Base-by-base conservation (phyloP, 2,113 vertebrate genomes). In the Chloropsis hardwickii region DNA sequence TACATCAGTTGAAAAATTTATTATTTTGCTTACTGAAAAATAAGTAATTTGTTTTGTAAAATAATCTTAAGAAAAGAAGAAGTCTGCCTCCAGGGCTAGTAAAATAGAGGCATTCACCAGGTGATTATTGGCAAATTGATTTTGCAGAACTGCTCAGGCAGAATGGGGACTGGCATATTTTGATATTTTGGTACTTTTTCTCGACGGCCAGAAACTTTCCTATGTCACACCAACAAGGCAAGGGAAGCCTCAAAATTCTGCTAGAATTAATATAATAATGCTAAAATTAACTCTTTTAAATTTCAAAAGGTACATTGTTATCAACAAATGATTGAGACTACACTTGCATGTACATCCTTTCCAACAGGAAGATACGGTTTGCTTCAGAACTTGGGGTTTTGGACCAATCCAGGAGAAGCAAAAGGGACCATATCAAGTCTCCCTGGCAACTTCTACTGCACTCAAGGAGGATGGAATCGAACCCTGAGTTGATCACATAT, bases 351-450 rank as follows among this genome's bases (percentile, higher is more conserved):
- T 31, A 13, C 20, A 10, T 37, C 17, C 7, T 45, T 72, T 37
- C 27, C 33, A 45, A 31, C 1, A 0, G 33, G 22, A 53, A 72
- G 27, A 45, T 44, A 37, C 0, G 1, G 6, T 37, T 35, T 53
- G 7, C 13, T 61, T 51, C 39, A 53, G 33, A 83, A 62, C 11
- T 17, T 44, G 21, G 5, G 15, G 8, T 22, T 44, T 62, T 72
- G 17, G 22, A 37, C 11, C 16, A 37, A 17, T 37, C 9, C 33
- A 37, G 60, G 11, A 51, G 56, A 37, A 61, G 25, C 12, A 12
- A 29, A 44, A 51, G 45, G 8, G 14, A 51, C 17, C 13, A 14
- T 25, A 31, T 44, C 13, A 31, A 37, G 13, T 29, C 8, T 9
- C 39, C 13, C 17, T 31, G 5, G 11, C 53, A 31, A 53, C 13